Percentiles rank a stretch among this genome's conserved stretches.
Evolutionary conservation across 2,888 invertebrate genomes (phyloP).

Genomic region (Pristionchus japonicus): DNA sequence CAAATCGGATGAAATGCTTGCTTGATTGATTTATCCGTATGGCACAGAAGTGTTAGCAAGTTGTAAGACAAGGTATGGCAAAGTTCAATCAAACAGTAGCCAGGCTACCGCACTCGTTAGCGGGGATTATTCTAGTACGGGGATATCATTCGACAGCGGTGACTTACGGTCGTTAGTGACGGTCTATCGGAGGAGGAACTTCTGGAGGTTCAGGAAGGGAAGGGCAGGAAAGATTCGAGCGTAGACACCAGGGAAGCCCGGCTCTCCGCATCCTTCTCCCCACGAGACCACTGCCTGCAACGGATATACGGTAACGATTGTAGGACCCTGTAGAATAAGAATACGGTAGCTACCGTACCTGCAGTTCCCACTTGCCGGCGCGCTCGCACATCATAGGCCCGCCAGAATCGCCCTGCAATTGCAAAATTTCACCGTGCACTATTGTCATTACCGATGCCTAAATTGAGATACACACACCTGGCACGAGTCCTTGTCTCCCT

Average conservation of each 20-base stretch:
- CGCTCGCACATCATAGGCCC: conserved; percentile 69
- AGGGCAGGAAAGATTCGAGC: conserved; percentile 61
- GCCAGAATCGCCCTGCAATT: conserved; percentile 67
- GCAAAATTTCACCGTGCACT: neutral
- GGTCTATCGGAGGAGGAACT: conserved; percentile 48
- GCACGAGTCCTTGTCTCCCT: conserved; percentile 71
- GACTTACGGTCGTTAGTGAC: conserved; percentile 19
- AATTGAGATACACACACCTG: conserved; percentile 53
- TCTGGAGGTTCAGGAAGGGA: conserved; percentile 58
- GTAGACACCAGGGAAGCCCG: conserved; percentile 68
- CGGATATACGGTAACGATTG: neutral
- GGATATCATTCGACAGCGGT: neutral
- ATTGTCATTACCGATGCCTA: no score
- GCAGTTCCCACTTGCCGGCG: conserved; percentile 65
- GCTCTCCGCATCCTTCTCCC: conserved; percentile 71
- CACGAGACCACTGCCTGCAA: conserved; percentile 69
- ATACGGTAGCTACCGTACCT: conserved; percentile 42
- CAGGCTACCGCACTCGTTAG: neutral
- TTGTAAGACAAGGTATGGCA: neutral
- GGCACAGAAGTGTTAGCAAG: neutral
- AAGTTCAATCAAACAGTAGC: neutral
- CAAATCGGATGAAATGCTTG: no score
- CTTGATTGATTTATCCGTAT: no score
- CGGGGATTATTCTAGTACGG: neutral
- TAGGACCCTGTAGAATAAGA: no score